Evolutionary conservation across 2,797 vertebrate species (phyloP), one percentile per base, ranked within the genome.

Genomic region (Heliangelus exortis): DNA sequence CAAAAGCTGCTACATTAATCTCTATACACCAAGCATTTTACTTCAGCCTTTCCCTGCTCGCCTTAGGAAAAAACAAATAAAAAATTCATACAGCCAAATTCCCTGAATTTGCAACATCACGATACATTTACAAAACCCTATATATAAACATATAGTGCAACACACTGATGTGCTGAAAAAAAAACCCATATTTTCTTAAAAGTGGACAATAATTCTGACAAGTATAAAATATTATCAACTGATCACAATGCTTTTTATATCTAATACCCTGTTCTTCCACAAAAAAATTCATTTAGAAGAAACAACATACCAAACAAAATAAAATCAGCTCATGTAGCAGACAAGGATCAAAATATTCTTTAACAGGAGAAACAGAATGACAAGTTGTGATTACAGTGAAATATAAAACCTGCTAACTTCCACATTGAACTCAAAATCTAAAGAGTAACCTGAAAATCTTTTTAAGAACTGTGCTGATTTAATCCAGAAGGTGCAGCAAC

Each of bases 401-500:
- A 72, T 87, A 51, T 33, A 92, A 89, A 66, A 36, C 23, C 31
- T 89, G 51, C 15, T 73, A 50, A 74, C 86, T 67, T 76, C 71
- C 59, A 84, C 16, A 67, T 78, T 47, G 63, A 63, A 63, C 61
- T 79, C 47, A 84, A 91, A 92, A 91, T 36, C 77, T 57, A 39
- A 88, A 93, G 69, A 89, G 28, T 12, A 76, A 71, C 67, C 57
- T 65, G 57, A 81, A 92, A 88, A 90, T 57, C 66, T 69, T 29
- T 74, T 81, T 22, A 77, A 69, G 34, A 87, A 54, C 36, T 13
- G 33, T 34, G 14, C 31, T 26, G 3, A 79, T 91, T 86, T 90
- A 82, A 90, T 79, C 77, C 63, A 90, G 71, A 90, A 88, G 43
- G 36, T 63, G 25, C 26, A 95, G 71, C 8, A 88, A 84, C 53